Evolutionary conservation across 2,797 vertebrate species (phyloP).

Genomic region (Halcyon smyrnensis): DNA sequence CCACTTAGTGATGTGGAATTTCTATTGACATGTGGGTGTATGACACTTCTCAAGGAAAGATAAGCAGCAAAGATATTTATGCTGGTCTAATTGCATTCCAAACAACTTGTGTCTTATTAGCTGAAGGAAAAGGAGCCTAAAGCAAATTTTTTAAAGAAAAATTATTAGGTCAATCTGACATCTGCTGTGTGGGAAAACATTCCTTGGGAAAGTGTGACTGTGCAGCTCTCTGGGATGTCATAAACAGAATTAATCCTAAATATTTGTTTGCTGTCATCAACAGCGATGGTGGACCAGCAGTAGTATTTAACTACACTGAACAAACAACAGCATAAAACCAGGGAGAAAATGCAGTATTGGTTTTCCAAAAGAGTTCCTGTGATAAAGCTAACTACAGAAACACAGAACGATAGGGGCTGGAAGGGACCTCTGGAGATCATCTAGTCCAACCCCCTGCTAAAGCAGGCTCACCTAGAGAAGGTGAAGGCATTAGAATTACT

Average conservation of each 20-base stretch:
- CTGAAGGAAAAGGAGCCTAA: neutral
- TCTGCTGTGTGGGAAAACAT: conserved; percentile 18
- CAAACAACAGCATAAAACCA: neutral
- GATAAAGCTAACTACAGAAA: neutral
- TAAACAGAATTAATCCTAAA: neutral
- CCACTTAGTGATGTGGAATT: neutral
- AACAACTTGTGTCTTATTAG: neutral
- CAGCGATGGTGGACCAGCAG: neutral
- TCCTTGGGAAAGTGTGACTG: neutral
- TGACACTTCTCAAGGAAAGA: neutral
- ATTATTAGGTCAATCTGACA: conserved; percentile 9
- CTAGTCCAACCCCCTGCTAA: too few relatives aligned
- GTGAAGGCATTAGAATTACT: neutral
- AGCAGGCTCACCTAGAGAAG: too few relatives aligned
- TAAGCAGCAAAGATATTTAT: neutral
- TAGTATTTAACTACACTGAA: neutral
- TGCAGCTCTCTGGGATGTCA: neutral
- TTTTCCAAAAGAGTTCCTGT: neutral
- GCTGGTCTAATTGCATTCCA: neutral
- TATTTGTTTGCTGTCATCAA: neutral
- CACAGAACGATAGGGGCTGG: too few relatives aligned
- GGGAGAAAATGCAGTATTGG: neutral
- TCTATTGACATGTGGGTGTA: neutral
- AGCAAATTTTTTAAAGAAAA: neutral
- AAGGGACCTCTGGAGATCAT: too few relatives aligned